Conservation (phyloP, 2,113 vertebrate genomes). For the Coreoperca whiteheadi region DNA sequence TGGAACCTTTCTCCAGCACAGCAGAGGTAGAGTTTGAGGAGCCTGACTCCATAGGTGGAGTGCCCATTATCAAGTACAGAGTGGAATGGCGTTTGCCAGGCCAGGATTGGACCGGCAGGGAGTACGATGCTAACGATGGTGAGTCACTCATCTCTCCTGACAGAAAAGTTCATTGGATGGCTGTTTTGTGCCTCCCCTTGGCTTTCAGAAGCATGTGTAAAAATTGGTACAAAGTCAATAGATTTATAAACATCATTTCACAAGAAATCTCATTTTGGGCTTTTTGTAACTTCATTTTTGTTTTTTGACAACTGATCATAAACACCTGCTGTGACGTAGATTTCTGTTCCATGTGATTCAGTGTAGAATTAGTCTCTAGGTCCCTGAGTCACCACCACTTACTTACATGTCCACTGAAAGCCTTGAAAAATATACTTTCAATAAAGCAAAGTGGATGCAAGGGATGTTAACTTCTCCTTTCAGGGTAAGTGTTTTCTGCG, state of each 20-base stretch:
- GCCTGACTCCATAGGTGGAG: slow-evolving; percentile 91
- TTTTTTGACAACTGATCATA: background rate
- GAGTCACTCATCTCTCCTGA: slow-evolving; percentile 50
- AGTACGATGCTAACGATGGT: slow-evolving; percentile 90
- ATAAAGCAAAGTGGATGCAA: background rate
- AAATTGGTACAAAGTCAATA: background rate
- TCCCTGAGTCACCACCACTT: slow-evolving; percentile 19
- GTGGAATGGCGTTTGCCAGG: slow-evolving; percentile 89
- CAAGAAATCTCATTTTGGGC: background rate
- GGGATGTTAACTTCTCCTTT: background rate
- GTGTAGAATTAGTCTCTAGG: background rate
- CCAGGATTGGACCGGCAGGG: slow-evolving; percentile 86
- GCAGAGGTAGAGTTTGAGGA: slow-evolving; percentile 92
- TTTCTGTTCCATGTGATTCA: background rate
- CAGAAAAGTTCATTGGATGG: background rate
- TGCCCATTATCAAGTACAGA: slow-evolving; percentile 93
- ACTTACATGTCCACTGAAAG: background rate
- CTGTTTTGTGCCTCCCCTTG: background rate
- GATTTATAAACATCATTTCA: background rate
- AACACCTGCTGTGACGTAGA: background rate
- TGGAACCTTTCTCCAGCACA: slow-evolving; percentile 95
- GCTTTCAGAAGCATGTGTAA: background rate
- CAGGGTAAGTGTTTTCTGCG: background rate
- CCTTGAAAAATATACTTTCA: slow-evolving; percentile 3
- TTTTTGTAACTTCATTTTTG: background rate